A percentile compares a stretch with the other conserved stretches of the same genome.
phyloP scores from a whole-genome alignment of 2,888 invertebrate species.

The Exephanes ischioxanthus region DNA sequence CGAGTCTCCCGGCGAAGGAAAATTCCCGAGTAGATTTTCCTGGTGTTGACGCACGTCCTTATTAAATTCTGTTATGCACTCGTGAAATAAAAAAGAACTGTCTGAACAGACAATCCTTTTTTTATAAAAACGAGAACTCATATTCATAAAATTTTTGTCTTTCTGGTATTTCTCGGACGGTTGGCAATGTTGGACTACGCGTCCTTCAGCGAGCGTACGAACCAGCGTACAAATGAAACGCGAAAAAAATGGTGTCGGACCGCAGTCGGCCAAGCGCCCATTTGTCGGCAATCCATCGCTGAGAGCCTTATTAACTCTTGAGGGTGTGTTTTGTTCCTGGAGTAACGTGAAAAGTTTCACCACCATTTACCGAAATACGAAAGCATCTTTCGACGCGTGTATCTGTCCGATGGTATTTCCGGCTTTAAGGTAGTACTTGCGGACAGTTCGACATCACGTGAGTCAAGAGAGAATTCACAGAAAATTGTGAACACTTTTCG shows the following conservation, averaged over 20 bases:
- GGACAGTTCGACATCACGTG: no score
- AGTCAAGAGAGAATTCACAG: no score
- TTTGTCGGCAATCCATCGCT: slow-evolving; percentile 5
- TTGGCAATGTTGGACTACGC: not conserved
- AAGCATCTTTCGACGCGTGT: no score
- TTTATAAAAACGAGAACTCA: not conserved
- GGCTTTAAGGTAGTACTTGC: no score
- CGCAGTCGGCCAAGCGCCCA: slow-evolving; percentile 4
- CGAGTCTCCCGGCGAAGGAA: not conserved
- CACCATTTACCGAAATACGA: not conserved
- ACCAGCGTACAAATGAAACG: slow-evolving; percentile 1
- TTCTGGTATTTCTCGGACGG: not conserved
- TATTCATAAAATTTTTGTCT: no score
- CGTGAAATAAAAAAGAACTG: not conserved
- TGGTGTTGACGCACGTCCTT: slow-evolving; percentile 21
- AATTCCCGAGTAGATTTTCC: not conserved
- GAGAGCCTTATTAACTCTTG: slow-evolving; percentile 10
- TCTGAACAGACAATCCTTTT: not conserved
- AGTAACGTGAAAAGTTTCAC: slow-evolving; percentile 15
- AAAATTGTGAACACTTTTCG: no score
- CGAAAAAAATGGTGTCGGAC: not conserved
- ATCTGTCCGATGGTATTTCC: no score
- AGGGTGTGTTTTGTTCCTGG: not conserved
- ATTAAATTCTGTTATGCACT: slow-evolving; percentile 22
- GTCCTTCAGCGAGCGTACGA: not conserved